Conservation (phyloP, 2,797 vertebrate genomes). For the Todus mexicanus region DNA sequence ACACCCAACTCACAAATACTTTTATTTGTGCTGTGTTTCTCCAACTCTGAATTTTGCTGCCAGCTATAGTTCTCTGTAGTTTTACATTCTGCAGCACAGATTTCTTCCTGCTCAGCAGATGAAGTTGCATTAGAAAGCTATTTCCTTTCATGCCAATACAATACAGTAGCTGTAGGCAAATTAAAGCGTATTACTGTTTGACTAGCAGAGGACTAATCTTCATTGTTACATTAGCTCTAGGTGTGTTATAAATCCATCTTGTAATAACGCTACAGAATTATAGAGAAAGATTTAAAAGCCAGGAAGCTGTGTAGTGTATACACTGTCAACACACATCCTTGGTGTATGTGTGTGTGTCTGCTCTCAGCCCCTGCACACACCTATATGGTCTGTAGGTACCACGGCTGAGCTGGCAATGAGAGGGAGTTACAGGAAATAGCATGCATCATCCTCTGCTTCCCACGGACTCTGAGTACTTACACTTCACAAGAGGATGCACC, state of each 20-base stretch:
- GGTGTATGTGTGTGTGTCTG: not conserved
- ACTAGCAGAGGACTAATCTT: conserved; percentile 69
- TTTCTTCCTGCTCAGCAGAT: conserved; percentile 70
- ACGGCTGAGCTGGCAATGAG: not conserved
- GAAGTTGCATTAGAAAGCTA: conserved; percentile 72
- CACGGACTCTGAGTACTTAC: not conserved
- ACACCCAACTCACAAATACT: conserved; percentile 41
- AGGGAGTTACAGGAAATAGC: not conserved
- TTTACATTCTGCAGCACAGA: conserved; percentile 68
- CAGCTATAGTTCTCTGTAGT: conserved; percentile 37
- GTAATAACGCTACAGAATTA: conserved; percentile 43
- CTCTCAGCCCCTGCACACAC: not conserved
- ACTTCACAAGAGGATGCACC: not conserved
- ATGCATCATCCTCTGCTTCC: not conserved
- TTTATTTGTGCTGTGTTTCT: conserved; percentile 64
- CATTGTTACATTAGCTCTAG: conserved; percentile 63
- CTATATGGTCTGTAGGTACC: rapidly evolving
- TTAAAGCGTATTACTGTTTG: conserved; percentile 58
- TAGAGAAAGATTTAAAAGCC: not conserved
- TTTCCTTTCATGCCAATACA: conserved; percentile 63
- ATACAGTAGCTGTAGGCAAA: conserved; percentile 70
- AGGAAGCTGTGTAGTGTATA: not conserved
- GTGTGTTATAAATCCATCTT: conserved; percentile 74
- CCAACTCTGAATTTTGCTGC: conserved; percentile 60
- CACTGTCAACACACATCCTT: not conserved